phyloP scores from a whole-genome alignment of 2,113 vertebrate species.

The Tragelaphus imberbis region DNA sequence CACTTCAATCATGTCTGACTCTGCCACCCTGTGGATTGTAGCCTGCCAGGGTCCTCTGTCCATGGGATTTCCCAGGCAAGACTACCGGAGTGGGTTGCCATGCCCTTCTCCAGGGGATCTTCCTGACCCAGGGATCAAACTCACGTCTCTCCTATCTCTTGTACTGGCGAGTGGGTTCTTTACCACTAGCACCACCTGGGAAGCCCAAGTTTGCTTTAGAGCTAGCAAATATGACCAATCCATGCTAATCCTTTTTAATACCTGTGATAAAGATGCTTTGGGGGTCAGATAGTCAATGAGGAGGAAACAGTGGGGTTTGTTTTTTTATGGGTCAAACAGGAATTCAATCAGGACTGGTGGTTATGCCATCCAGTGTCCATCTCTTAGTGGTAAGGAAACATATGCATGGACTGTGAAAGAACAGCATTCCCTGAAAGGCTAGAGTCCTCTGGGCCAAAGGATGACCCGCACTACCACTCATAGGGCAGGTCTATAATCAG shows the following conservation, averaged over 20 bases:
- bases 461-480: neutral
- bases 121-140: neutral
- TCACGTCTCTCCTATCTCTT: neutral
- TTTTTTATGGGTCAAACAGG: neutral
- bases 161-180: neutral
- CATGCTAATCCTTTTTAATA: neutral
- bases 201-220: neutral
- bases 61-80: neutral
- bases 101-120: neutral
- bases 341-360: neutral
- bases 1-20: neutral
- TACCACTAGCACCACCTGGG: neutral
- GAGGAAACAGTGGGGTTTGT: neutral
- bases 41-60: neutral
- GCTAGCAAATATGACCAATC: neutral
- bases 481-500: neutral
- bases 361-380: neutral
- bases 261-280: neutral
- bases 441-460: neutral
- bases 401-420: neutral
- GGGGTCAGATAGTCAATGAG: neutral
- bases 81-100: neutral
- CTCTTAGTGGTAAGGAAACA: neutral
- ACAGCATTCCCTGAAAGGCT: neutral
- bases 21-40: neutral